Percentiles rank a stretch among this genome's conserved stretches.
These are phyloP conservation scores for Uropetala carovei DNA, from an alignment of 2,888 invertebrate genomes.

Conservation along the genomic window DNA sequence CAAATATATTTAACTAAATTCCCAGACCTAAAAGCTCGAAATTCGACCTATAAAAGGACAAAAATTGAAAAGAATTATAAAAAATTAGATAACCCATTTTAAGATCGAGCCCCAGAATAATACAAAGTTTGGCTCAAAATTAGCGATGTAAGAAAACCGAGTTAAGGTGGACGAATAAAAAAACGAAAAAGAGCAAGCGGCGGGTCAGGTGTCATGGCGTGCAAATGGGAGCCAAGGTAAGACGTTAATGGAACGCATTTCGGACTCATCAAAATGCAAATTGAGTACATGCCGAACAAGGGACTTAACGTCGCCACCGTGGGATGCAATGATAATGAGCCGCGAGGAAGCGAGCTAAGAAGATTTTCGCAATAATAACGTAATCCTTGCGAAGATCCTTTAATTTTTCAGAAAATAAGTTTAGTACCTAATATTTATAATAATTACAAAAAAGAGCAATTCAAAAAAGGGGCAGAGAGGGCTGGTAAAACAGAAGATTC, in stretches of 20 bases:
- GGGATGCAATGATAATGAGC: background rate
- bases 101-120: no score
- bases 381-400: no score
- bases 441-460: background rate
- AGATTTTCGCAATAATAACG: no score
- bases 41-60: no score
- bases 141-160: no score
- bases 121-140: no score
- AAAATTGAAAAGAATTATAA: no score
- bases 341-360: background rate
- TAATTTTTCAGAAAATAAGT: no score
- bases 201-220: background rate
- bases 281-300: background rate
- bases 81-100: no score
- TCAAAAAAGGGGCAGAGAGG: background rate
- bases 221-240: background rate
- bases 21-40: no score
- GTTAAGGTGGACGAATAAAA: background rate
- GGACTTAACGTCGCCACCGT: background rate
- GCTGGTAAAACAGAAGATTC: no score
- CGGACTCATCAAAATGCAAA: background rate
- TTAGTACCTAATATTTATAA: background rate
- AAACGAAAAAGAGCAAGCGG: background rate
- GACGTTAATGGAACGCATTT: constrained; percentile 23
- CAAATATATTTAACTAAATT: no score